Percentiles rank a stretch among this genome's conserved stretches.
These are phyloP conservation scores for Tetragnatha montana DNA, from an alignment of 2,888 invertebrate species.

Conservation along the genomic window DNA sequence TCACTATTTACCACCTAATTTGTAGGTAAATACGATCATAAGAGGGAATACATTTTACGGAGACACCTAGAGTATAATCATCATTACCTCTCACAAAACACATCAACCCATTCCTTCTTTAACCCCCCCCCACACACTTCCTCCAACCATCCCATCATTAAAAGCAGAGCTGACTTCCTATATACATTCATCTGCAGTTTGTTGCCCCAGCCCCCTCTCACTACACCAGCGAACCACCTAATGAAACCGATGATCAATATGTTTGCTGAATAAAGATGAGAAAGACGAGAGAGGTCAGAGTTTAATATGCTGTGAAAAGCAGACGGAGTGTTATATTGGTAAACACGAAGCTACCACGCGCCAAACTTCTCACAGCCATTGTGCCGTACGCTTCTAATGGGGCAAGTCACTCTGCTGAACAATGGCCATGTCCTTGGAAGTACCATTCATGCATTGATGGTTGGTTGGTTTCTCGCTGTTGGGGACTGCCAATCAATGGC, in stretches of 20 bases:
- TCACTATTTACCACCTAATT: too few species aligned
- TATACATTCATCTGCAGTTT: neutral
- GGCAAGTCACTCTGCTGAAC: neutral
- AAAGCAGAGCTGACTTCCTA: neutral
- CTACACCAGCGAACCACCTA: neutral
- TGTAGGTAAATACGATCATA: too few species aligned
- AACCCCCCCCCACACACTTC: neutral
- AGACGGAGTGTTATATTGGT: slow-evolving; percentile 15
- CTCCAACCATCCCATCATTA: neutral
- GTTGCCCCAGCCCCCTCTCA: neutral
- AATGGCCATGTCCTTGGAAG: neutral
- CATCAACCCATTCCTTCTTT: neutral
- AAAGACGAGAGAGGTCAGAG: slow-evolving; percentile 27
- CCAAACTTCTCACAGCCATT: neutral
- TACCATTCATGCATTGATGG: neutral
- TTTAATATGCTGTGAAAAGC: slow-evolving; percentile 26
- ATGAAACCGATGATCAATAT: slow-evolving; percentile 27
- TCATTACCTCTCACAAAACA: neutral
- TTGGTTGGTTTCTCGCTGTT: neutral
- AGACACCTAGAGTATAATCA: neutral
- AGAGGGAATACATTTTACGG: neutral
- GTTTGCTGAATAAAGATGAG: slow-evolving; percentile 37
- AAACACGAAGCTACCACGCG: slow-evolving; percentile 3
- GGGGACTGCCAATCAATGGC: neutral
- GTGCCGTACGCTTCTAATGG: neutral